Evolutionary conservation across 2,797 vertebrate species (phyloP).

Genomic region (Bothrops alternatus): DNA sequence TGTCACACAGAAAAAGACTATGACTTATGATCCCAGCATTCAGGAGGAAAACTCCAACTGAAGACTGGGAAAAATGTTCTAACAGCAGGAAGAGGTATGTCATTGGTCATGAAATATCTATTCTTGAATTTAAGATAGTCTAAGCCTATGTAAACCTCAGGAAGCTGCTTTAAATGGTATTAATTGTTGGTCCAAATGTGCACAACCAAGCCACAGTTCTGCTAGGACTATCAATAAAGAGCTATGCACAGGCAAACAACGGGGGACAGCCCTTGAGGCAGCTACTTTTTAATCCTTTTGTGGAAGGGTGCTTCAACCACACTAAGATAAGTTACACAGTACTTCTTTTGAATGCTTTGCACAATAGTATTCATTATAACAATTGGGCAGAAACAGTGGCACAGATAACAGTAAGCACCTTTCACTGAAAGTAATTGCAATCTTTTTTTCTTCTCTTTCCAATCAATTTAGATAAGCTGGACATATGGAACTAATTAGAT

Average conservation of each 20-base stretch:
- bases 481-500: not conserved
- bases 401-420: not conserved
- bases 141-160: not conserved
- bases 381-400: not conserved
- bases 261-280: not conserved
- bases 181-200: not conserved
- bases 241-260: not conserved
- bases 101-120: not conserved
- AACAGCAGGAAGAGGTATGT: not conserved
- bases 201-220: not conserved
- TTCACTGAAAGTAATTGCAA: not conserved
- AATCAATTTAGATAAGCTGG: not conserved
- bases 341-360: not conserved
- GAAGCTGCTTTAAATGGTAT: not conserved
- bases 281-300: not conserved
- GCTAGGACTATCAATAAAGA: not conserved
- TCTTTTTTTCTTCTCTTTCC: not conserved
- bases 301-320: not conserved
- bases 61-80: not conserved
- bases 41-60: not conserved
- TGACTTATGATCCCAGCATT: not conserved
- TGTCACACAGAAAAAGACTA: conserved; percentile 13
- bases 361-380: not conserved
- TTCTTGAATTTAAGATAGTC: not conserved
- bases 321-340: not conserved